Percentiles rank a stretch among this genome's conserved stretches.
These are phyloP conservation scores for Drosophila sproati DNA, from an alignment of 1,140 invertebrate genomes.

Conservation along the genomic window DNA sequence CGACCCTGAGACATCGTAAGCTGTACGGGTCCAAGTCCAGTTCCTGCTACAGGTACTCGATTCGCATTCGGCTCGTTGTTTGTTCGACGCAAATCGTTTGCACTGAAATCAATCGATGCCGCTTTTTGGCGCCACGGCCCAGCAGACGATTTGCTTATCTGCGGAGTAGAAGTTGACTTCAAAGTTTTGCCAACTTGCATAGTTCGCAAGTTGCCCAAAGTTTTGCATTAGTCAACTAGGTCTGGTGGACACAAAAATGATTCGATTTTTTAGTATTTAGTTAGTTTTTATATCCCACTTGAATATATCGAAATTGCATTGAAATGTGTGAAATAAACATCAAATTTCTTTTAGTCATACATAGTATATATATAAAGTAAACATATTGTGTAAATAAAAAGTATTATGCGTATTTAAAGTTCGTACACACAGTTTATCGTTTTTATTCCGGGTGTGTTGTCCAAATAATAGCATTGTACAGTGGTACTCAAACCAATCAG, in stretches of 20 bases:
- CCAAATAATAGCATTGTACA: too few relatives aligned
- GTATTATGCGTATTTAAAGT: background rate
- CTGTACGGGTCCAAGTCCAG: background rate
- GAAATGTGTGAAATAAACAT: slow-evolving; percentile 9
- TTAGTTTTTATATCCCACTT: slow-evolving; percentile 45
- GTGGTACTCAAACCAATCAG: too few relatives aligned
- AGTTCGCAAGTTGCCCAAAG: slow-evolving; percentile 71
- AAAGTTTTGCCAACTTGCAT: slow-evolving; percentile 72
- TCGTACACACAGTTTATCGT: too few relatives aligned
- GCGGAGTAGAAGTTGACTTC: slow-evolving; percentile 14
- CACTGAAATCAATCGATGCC: slow-evolving; percentile 58
- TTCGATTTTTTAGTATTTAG: slow-evolving; percentile 37
- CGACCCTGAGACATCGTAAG: slow-evolving; percentile 52
- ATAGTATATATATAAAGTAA: background rate
- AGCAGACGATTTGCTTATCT: slow-evolving; percentile 8
- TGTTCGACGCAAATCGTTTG: slow-evolving; percentile 56
- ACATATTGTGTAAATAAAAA: slow-evolving; percentile 10
- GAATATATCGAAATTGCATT: slow-evolving; percentile 13
- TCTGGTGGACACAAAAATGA: slow-evolving; percentile 15
- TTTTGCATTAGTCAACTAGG: slow-evolving; percentile 37
- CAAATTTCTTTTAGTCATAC: too few relatives aligned
- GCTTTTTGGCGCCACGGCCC: slow-evolving; percentile 17
- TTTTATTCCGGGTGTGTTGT: too few relatives aligned
- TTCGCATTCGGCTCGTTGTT: slow-evolving; percentile 60
- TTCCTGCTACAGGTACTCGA: slow-evolving; percentile 5